Evolutionary conservation across 2,888 invertebrate species (phyloP), one percentile per base, ranked within the genome.

Genomic region (Lepeophtheirus nordmannii): DNA sequence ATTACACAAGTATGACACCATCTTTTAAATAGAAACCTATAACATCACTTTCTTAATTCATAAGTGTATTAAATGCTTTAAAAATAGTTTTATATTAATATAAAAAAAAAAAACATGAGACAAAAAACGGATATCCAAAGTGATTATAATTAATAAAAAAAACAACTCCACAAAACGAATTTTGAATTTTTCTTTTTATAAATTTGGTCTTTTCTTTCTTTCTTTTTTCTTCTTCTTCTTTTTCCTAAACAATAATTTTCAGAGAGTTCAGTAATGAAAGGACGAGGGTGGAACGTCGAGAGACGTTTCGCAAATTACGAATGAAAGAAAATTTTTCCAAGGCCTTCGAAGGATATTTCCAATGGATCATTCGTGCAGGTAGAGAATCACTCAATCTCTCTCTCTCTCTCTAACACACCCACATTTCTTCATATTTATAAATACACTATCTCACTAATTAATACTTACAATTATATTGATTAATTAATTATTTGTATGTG

Each of bases 331-430:
- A 78, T 70, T 75, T 78, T 68, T 77, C 79, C 65, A 71, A 76
- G 66, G 78, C 78, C 69, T 71, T 78, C 60, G 76, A 76, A 68
- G 78, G 78, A 14, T 80, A 80, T 70, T 71, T 81, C 68, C 80
- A 80, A 71, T 80, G 80, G 80, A 98, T 99, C 77, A 93, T 94
- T 82, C 96, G 93, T 86, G 98, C 98, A 80, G 96, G 94, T 82
- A 76, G 79, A 70, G 53, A 46, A 2, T 8, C 53, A n/a, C 17
- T 46, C 53, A n/a, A 14, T 46, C 17, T 46, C n/a, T 46, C 53
- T 5, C 53, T 5, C 53, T 68, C 65, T 39, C 38, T 23, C 22
- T 40, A 60, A 14, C 20, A 67, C 1, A 37, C 63, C 20, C n/a
- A n/a, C n/a, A n/a, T n/a, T 39, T 53, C 17, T 17, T 5, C 53